These are phyloP conservation scores for Parasteatoda tepidariorum DNA, from an alignment of 1,140 invertebrate genomes.

Conservation along the genomic window DNA sequence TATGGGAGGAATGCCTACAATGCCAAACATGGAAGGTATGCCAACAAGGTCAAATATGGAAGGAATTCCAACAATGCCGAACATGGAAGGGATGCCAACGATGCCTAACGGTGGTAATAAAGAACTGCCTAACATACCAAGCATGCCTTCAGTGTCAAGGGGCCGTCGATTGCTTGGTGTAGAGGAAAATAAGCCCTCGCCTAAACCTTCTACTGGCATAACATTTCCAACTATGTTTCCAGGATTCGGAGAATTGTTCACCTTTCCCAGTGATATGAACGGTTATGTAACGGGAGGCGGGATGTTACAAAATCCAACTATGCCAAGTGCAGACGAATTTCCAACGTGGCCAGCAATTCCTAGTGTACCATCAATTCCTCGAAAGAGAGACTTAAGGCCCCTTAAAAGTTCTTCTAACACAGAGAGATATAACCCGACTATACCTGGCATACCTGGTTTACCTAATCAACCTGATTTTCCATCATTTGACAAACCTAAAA, in stretches of 20 bases:
- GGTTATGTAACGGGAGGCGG: neutral
- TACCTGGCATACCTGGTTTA: conserved; percentile 44
- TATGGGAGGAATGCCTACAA: neutral
- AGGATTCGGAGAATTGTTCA: neutral
- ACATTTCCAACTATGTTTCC: neutral
- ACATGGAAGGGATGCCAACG: neutral
- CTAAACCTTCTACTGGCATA: neutral
- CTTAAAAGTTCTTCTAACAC: too few relatives aligned
- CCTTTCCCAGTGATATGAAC: neutral
- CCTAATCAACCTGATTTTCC: conserved; percentile 47
- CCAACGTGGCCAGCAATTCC: neutral
- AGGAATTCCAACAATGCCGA: neutral
- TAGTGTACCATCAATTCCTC: neutral
- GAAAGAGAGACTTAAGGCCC: too few relatives aligned
- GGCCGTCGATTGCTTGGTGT: neutral
- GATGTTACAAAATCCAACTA: neutral
- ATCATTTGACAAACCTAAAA: conserved; percentile 42
- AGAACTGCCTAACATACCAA: neutral
- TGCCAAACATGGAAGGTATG: neutral
- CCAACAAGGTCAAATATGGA: neutral
- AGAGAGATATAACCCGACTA: conserved; percentile 30
- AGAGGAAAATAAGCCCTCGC: neutral
- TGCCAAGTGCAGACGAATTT: neutral
- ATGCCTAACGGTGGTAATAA: neutral
- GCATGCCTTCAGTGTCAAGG: neutral